These are phyloP conservation scores for Melipona quadrifasciata DNA, from an alignment of 1,140 invertebrate genomes.

Conservation along the genomic window DNA sequence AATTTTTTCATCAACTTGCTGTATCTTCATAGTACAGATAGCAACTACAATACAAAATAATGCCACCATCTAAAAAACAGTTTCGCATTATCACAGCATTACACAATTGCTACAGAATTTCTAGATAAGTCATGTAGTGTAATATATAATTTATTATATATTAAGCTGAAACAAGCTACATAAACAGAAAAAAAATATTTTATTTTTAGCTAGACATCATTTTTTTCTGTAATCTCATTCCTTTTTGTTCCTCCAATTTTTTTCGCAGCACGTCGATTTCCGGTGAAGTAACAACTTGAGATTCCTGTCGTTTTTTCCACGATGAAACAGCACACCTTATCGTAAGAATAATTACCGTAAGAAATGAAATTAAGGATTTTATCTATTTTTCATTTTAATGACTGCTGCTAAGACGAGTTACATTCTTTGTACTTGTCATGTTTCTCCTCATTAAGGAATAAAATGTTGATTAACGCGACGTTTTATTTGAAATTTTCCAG, in stretches of 20 bases:
- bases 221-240: not conserved
- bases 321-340: not conserved
- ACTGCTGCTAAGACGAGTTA: not conserved
- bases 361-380: not conserved
- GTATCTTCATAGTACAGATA: no score
- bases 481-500: no score
- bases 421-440: not conserved
- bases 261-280: conserved; percentile 12
- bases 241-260: conserved; percentile 17
- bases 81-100: not conserved
- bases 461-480: no score
- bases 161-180: no score
- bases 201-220: not conserved
- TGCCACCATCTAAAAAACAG: not conserved
- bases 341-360: not conserved
- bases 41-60: not conserved
- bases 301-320: not conserved
- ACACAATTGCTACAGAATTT: not conserved
- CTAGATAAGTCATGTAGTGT: not conserved
- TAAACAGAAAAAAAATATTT: rapidly evolving
- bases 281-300: not conserved
- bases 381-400: no score
- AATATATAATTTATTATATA: no score
- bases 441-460: no score
- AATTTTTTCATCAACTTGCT: no score